Conservation (phyloP, 2,888 invertebrate species). For the Hoplodrina ambigua region DNA sequence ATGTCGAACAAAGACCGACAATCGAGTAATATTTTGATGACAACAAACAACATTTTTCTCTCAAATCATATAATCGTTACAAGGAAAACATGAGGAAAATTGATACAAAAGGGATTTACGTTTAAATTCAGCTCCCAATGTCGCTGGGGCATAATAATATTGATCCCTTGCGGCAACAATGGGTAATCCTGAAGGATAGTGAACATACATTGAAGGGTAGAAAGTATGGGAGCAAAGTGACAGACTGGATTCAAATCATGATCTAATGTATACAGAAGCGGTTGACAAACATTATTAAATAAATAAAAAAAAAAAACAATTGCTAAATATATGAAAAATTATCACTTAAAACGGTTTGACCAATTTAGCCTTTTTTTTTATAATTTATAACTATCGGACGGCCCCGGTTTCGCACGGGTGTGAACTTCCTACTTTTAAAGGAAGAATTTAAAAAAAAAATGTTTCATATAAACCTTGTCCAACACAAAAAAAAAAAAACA, state of each 20-base stretch:
- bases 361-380: too few relatives aligned
- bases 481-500: too few relatives aligned
- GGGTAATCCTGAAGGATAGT: conserved; percentile 36
- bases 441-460: too few relatives aligned
- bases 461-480: too few relatives aligned
- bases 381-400: too few relatives aligned
- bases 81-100: conserved; percentile 38
- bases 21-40: conserved; percentile 38
- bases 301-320: not conserved
- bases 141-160: conserved; percentile 46
- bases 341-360: too few relatives aligned
- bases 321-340: too few relatives aligned
- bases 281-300: too few relatives aligned
- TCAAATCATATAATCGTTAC: conserved; percentile 23
- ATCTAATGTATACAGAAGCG: too few relatives aligned
- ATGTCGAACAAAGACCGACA: conserved; percentile 26
- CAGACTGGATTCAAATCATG: not conserved
- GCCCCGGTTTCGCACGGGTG: too few relatives aligned
- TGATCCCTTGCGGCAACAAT: conserved; percentile 53
- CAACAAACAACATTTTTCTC: conserved; percentile 27
- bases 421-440: too few relatives aligned
- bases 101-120: conserved; percentile 54
- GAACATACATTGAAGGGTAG: conserved; percentile 23
- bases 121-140: conserved; percentile 47
- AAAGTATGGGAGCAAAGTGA: conserved; percentile 12